Evolutionary conservation across 2,888 invertebrate species (phyloP).

Genomic region (Uropetala carovei): DNA sequence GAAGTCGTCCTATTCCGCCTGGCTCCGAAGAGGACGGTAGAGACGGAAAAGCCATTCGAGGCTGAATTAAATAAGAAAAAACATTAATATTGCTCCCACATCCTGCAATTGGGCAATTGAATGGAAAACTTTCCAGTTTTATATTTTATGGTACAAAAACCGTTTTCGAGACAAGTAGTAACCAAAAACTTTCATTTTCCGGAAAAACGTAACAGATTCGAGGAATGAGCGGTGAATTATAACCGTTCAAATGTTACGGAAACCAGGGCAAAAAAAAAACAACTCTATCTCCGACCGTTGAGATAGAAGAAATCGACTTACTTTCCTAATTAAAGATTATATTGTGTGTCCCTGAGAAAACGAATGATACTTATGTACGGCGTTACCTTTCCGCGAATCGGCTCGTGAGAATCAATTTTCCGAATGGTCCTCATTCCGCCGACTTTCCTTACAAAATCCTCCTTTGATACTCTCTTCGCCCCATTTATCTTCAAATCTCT

Average conservation of each 20-base stretch:
- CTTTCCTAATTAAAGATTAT: not conserved
- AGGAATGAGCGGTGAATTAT: not conserved
- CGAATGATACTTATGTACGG: not conserved
- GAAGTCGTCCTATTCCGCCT: too few species aligned
- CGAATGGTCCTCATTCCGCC: not conserved
- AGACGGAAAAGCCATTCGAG: too few species aligned
- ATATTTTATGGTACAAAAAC: too few species aligned
- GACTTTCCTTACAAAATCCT: not conserved
- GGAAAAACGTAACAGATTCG: not conserved
- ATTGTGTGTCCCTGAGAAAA: not conserved
- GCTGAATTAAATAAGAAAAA: too few species aligned
- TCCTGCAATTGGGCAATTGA: too few species aligned
- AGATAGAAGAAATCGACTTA: not conserved
- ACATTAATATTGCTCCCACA: too few species aligned
- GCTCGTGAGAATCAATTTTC: not conserved
- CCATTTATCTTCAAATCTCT: not conserved
- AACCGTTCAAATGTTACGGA: not conserved
- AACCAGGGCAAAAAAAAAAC: conserved; percentile 11
- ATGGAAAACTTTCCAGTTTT: too few species aligned
- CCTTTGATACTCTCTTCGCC: not conserved
- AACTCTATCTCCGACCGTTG: not conserved
- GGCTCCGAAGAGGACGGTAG: too few species aligned
- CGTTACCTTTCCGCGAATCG: not conserved
- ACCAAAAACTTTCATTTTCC: too few species aligned
- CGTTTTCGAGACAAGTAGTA: too few species aligned